Evolutionary conservation across 1,140 invertebrate genomes (phyloP), one percentile per base, ranked within the genome.

Genomic region (Ruditapes philippinarum): DNA sequence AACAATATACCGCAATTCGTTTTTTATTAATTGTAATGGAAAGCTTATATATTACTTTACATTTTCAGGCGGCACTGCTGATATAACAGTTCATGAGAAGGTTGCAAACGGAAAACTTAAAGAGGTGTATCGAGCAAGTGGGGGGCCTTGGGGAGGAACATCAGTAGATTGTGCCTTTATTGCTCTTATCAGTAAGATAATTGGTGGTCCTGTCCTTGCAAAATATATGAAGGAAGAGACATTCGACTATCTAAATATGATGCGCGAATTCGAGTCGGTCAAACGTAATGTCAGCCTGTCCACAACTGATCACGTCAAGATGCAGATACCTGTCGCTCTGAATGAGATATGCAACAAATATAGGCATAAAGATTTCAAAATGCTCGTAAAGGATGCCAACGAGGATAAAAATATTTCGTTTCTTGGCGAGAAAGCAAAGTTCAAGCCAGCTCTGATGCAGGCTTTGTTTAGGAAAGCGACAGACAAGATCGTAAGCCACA

Each of bases 81-180:
- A 88, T 54, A 88, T 88, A 49, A 81, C 78, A 19, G 78, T 88
- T 0, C 86, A 88, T 62, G 78, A 88, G 62, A 88, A 88, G 38
- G 25, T 88, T 9, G 19, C 76, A 25, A 31, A 12, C 33, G 68
- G 78, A 4, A 88, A 81, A 25, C 19, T 88, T 40, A 88, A 88
- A 42, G 86, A 88, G 49, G 65, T 88, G 31, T 49, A 80, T 70
- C 51, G 65, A 33, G 76, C 86, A 19, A 80, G 76, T 12, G 86
- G 86, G 22, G 86, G 86, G n/a, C 76, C 86, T 28, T 88, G 86
- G 86, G 86, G 86, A 17, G 86, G 86, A 31, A 88, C 86, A 4
- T 45, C 57, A 17, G 65, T 88, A 7, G 86, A 88, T 42, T 9
- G 38, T 12, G 78, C 79, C 31, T 88, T 88, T 74, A 73, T 80